These are phyloP conservation scores for Aphelocoma californica DNA, from an alignment of 2,797 vertebrate genomes.

Conservation along the genomic window DNA sequence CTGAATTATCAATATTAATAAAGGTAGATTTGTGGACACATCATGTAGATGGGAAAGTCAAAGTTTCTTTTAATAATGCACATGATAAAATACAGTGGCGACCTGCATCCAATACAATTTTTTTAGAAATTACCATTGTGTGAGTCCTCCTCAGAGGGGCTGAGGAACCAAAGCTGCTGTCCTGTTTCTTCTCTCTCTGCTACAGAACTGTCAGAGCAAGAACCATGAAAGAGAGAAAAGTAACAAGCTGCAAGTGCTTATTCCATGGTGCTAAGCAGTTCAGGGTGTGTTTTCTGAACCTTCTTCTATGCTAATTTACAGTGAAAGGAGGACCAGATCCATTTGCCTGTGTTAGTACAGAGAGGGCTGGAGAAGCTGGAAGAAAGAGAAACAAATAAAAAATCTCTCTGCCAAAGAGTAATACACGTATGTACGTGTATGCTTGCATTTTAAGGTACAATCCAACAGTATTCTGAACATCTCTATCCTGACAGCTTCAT, in stretches of 20 bases:
- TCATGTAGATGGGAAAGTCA: background rate
- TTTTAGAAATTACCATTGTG: background rate
- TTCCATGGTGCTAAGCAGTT: background rate
- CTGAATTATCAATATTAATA: background rate
- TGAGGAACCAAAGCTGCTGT: background rate
- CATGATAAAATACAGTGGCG: background rate
- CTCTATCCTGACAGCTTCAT: background rate
- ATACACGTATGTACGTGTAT: rapidly evolving
- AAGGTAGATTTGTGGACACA: background rate
- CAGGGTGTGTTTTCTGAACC: background rate
- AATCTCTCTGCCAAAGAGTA: background rate
- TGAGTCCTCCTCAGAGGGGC: background rate
- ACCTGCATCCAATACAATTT: background rate
- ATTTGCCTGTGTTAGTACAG: background rate
- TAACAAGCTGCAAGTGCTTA: background rate
- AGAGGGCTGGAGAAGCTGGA: background rate
- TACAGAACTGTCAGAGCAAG: background rate
- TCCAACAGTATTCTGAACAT: background rate
- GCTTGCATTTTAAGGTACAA: background rate
- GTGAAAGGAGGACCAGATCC: background rate
- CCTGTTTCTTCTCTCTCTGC: background rate
- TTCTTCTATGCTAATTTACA: background rate
- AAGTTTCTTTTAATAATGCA: background rate
- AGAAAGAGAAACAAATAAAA: background rate
- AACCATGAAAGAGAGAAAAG: background rate